Evolutionary conservation across 2,888 invertebrate genomes (phyloP).

Genomic region (Clusia tigrina): DNA sequence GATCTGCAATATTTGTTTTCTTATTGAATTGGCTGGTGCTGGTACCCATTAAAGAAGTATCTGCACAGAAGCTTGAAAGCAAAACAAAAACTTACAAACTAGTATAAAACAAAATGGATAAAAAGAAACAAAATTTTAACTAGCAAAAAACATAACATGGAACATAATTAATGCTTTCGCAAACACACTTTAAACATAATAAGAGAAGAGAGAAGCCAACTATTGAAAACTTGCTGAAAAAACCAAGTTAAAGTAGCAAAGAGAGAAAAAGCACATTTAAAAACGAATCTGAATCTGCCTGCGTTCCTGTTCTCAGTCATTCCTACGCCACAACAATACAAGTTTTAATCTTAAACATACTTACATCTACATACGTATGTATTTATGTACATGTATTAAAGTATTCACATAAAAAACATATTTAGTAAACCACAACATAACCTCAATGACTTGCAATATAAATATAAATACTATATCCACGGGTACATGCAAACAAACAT

Average conservation of each 20-base stretch:
- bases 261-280: slow-evolving; percentile 24
- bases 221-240: too few species aligned
- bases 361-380: slow-evolving; percentile 9
- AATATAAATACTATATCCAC: slow-evolving; percentile 12
- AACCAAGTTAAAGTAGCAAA: slow-evolving; percentile 11
- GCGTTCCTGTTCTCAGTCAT: slow-evolving; percentile 55
- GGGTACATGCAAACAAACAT: slow-evolving; percentile 10
- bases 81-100: too few species aligned
- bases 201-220: too few species aligned
- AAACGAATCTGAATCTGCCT: slow-evolving; percentile 40
- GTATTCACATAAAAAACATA: slow-evolving; percentile 20
- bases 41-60: not conserved
- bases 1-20: too few species aligned
- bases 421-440: slow-evolving; percentile 18
- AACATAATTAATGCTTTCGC: too few species aligned
- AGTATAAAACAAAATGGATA: slow-evolving; percentile 13
- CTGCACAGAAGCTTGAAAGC: not conserved
- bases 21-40: too few species aligned
- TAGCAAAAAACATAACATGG: too few species aligned
- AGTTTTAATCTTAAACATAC: too few species aligned
- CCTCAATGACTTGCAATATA: slow-evolving; percentile 22
- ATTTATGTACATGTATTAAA: slow-evolving; percentile 1
- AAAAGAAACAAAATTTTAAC: slow-evolving; percentile 7
- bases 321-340: slow-evolving; percentile 41
- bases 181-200: too few species aligned